Evolutionary conservation across 2,113 vertebrate genomes (phyloP), one percentile per base, ranked within the genome.

Genomic region (Butorides virescens): DNA sequence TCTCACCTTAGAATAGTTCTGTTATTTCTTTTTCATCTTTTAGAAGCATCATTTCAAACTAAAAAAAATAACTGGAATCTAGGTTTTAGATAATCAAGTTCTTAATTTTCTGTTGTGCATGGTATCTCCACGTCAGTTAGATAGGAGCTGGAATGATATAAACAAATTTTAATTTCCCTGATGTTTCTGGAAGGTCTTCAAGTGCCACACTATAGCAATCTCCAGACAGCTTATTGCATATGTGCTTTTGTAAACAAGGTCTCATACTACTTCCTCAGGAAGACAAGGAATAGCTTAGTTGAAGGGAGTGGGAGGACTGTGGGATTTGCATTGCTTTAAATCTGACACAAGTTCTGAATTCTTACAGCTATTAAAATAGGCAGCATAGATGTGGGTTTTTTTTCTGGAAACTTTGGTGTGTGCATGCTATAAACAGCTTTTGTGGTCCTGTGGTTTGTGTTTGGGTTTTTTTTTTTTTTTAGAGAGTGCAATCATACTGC

Each of bases 241-340:
- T 9, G 1, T 70, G 53, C 32, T 72, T 70, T 70, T 88, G 67
- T 93, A 92, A 94, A 80, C 46, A 80, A 83, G 10, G 10, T 44
- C 34, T 91, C 32, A 10, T 74, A 15, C 44, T 83, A 9, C 62
- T 92, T 94, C 90, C 72, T 94, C 65, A 89, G 92, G 72, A 92
- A 93, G 82, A 52, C 47, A 36, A 73, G 55, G 36, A 83, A 36
- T 58, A 80, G 71, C 74, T 94, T 46, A 10, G 30, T 70, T 90
- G 74, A 72, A 52, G n/a, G 36, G 29, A 74, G 44, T 88, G 61
- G 76, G 53, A 85, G 53, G 58, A 30, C 65, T 63, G 29, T 26
- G 61, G 61, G 44, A 65, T 88, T 91, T 94, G 56, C 61, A n/a
- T 93, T 92, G 74, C 46, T 86, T 93, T 73, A 32, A 74, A 68